phyloP scores from a whole-genome alignment of 30 jellyfish, hydroid and myxozoan genomes.

The Morbakka virulenta region DNA sequence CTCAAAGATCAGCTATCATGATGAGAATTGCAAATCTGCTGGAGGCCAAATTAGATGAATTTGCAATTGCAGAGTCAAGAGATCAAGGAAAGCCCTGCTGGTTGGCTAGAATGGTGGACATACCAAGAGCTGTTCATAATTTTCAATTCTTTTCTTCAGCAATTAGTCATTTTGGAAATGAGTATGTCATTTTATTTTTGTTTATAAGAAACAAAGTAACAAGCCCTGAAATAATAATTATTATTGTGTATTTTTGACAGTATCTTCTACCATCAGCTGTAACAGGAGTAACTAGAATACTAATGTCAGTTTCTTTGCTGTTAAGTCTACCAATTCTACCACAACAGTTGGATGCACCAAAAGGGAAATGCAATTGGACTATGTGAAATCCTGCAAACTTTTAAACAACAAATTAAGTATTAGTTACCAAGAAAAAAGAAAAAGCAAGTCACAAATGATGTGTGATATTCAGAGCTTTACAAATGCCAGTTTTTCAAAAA shows the following conservation, averaged over 20 bases:
- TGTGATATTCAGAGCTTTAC: too few species aligned
- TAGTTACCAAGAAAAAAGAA: too few species aligned
- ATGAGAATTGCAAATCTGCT: slow-evolving; percentile 69
- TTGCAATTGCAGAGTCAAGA: slow-evolving; percentile 78
- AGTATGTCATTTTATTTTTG: too few species aligned
- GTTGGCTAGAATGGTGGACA: slow-evolving; percentile 78
- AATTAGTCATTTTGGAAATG: slow-evolving; percentile 65
- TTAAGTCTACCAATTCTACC: too few species aligned
- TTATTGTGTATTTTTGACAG: not conserved
- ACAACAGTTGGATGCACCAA: too few species aligned
- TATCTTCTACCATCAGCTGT: not conserved
- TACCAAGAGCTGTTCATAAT: slow-evolving; percentile 84
- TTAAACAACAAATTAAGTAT: too few species aligned
- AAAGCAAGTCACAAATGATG: too few species aligned
- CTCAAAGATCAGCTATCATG: slow-evolving; percentile 62
- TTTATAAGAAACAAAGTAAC: too few species aligned
- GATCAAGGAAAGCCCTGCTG: slow-evolving; percentile 89
- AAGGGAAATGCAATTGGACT: too few species aligned
- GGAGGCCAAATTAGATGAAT: slow-evolving; percentile 43
- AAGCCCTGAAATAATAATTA: not conserved
- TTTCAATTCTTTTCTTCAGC: slow-evolving; percentile 81
- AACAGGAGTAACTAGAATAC: not conserved
- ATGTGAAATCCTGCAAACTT: too few species aligned
- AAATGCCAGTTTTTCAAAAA: too few species aligned
- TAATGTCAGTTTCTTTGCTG: not conserved